Base-by-base conservation (phyloP, 2,888 invertebrate species). In the Luperina nickerlii region DNA sequence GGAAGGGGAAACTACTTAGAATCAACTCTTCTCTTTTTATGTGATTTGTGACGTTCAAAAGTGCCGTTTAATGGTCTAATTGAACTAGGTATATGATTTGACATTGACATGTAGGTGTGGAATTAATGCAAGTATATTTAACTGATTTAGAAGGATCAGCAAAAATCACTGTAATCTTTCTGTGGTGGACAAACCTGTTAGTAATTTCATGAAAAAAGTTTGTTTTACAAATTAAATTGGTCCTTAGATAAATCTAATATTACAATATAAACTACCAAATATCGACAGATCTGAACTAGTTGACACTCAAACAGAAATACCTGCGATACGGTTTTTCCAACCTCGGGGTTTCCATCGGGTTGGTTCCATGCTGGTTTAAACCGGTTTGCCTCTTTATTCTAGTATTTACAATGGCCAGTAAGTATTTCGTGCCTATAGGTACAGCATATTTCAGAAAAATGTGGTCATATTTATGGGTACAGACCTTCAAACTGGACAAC, bases 271-370 rank as follows among this genome's bases (percentile, higher is more conserved):
- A n/a, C 27, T 62, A 27, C 27, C 18, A 6, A 68, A 68, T n/a
- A 5, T 11, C 8, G 15, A 32, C 0, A 24, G 8, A 48, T 8
- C 27, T 27, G 8, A 32, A 69, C 8, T 9, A 51, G 32, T 32
- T n/a, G 24, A n/a, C 51, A 48, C 4, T 54, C 45, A 78, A 45
- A 20, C 7, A 66, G 5, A 79, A 79, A 48, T 45, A n/a, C 4
- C 7, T n/a, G 20, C n/a, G 5, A 27, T 45, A 27, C 6, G 45
- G n/a, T 24, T 67, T 54, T 45, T 38, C 68, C 11, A 11, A 57
- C 38, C 20, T 38, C 18, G 7, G 32, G 8, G 3, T 78, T 54
- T 45, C 24, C 15, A 77, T 32, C 13, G 8, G 13, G 7, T 9
- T 1, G 20, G 2, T 15, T 6, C 15, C 54, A 11, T 27, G 2